Evolutionary conservation across 2,888 invertebrate genomes (phyloP).

Genomic region (Malthinus flaveolus): DNA sequence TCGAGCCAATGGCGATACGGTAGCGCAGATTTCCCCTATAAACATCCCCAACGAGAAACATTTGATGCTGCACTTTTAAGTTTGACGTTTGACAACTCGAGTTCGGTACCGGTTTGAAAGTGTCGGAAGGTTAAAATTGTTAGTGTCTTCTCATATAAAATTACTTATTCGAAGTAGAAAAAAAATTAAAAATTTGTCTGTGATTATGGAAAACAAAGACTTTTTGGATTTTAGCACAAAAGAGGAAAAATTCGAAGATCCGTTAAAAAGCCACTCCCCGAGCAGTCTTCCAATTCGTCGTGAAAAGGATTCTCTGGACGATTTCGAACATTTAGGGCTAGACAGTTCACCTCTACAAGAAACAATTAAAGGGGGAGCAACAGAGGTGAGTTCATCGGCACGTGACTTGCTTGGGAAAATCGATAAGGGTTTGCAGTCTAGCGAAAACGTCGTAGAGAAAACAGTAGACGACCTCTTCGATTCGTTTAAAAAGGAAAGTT

Average conservation of each 20-base stretch:
- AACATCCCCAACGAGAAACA: conserved; percentile 32
- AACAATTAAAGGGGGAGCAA: conserved; percentile 42
- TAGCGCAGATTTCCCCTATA: conserved; percentile 31
- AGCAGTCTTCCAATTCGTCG: conserved; percentile 17
- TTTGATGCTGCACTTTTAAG: conserved; percentile 22
- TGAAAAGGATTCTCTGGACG: conserved; percentile 65
- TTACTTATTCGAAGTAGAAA: neutral
- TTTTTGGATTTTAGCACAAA: conserved; percentile 6
- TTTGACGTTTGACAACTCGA: conserved; percentile 36
- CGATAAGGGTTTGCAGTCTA: conserved; percentile 54
- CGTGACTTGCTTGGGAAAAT: conserved; percentile 46
- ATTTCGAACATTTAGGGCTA: conserved; percentile 74
- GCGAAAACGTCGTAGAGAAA: conserved; percentile 39
- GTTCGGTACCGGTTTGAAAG: conserved; percentile 19
- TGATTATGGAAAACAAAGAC: conserved; percentile 25
- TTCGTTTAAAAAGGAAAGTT: conserved; percentile 24
- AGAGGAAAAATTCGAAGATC: neutral
- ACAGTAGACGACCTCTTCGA: conserved; percentile 36
- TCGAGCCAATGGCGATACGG: conserved; percentile 26
- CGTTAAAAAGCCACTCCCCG: conserved; percentile 10
- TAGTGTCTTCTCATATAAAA: neutral
- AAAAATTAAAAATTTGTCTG: conserved; percentile 12
- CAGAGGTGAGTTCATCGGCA: conserved; percentile 46
- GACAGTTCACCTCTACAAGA: conserved; percentile 57
- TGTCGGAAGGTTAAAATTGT: conserved; percentile 8